Evolutionary conservation across 2,113 vertebrate species (phyloP), one percentile per base, ranked within the genome.

Genomic region (Hemichromis elongatus): DNA sequence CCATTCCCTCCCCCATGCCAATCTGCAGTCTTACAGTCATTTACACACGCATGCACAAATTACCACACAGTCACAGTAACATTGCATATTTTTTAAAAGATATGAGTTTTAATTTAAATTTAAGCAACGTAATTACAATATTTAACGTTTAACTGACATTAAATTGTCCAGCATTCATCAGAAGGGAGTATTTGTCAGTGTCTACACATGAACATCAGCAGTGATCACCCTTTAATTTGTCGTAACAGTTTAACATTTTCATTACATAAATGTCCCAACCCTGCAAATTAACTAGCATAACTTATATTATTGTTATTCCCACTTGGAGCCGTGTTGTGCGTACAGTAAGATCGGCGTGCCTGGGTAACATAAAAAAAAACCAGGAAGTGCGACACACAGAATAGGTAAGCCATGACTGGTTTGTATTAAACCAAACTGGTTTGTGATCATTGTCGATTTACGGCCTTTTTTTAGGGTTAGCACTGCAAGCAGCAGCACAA

Each of bases 391-490:
- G 30, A 35, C 81, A 55, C 83, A 80, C 86, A 83, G 85, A 50
- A 84, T 87, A 91, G 88, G 85, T 90, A 88, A 92, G 82, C 87
- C 81, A 55, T 84, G 88, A 92, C 79, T 90, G 86, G 84, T 89
- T 90, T 93, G 90, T 83, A 85, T 88, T 93, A 95, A 92, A 73
- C 86, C 47, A 79, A 24, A 52, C 7, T 19, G 21, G 55, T 80
- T 86, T 82, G 21, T n/a, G 55, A 66, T 84, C 83, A 80, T 73
- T 77, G 33, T 86, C 77, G 19, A 77, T 88, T 81, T 19, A 82
- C 86, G 63, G 70, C 45, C n/a, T 79, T 81, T 78, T 78, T 81
- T 92, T 79, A 75, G 84, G 90, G 92, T 94, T 86, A 96, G 94
- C 26, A 86, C 78, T 61, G 89, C 61, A 50, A 87, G 61, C 88